Evolutionary conservation across 1,140 invertebrate species (phyloP).

Genomic region (Achroia grisella): DNA sequence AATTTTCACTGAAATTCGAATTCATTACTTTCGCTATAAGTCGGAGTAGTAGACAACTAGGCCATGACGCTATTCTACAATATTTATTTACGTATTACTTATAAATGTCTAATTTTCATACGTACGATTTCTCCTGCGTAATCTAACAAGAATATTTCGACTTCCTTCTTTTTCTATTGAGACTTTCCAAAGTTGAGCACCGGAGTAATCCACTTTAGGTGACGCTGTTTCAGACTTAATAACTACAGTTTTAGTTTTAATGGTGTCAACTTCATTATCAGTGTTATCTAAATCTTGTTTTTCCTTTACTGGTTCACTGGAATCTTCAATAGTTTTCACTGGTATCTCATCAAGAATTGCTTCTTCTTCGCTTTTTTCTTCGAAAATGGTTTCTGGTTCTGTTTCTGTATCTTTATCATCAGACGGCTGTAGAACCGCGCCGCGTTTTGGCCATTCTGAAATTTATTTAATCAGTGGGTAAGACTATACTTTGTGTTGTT

Average conservation of each 20-base stretch:
- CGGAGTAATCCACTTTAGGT: conserved; percentile 69
- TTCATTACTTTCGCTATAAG: no score
- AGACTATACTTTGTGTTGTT: no score
- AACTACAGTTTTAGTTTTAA: conserved; percentile 8
- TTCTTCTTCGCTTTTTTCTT: conserved; percentile 1
- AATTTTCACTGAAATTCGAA: no score
- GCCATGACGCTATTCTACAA: no score
- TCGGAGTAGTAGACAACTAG: no score
- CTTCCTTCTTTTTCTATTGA: conserved; percentile 52
- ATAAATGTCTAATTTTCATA: background rate
- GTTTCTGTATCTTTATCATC: background rate
- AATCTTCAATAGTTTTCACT: conserved; percentile 5
- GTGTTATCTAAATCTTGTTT: background rate
- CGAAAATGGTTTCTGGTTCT: background rate
- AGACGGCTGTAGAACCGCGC: conserved; percentile 45
- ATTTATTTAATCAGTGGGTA: conserved; percentile 3
- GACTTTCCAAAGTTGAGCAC: conserved; percentile 75
- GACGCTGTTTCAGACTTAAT: conserved; percentile 20
- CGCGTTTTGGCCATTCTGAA: conserved; percentile 48
- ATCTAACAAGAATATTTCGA: conserved; percentile 33
- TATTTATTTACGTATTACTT: no score
- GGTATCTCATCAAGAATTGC: conserved; percentile 1
- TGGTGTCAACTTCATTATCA: background rate
- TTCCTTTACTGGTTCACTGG: conserved; percentile 7
- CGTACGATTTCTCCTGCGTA: conserved; percentile 56